Percentiles rank a stretch among this genome's conserved stretches.
phyloP scores from a whole-genome alignment of 2,797 vertebrate genomes.

The Pelochelys cantorii region DNA sequence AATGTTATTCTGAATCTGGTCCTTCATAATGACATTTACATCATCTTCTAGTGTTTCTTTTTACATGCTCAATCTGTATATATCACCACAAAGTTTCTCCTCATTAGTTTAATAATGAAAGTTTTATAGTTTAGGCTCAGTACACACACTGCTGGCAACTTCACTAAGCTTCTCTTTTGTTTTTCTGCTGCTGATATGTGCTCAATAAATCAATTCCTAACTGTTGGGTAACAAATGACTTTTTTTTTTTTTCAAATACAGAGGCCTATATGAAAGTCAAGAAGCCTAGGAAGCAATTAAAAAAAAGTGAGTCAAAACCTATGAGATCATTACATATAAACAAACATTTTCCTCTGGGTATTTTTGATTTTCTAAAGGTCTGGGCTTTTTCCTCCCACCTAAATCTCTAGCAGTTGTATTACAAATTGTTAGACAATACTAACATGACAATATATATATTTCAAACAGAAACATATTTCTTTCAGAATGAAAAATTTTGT shows the following conservation, averaged over 20 bases:
- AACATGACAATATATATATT: background rate
- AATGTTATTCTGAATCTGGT: background rate
- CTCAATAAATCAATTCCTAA: conserved; percentile 33
- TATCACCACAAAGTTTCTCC: background rate
- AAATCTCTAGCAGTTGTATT: background rate
- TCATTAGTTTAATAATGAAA: conserved; percentile 28
- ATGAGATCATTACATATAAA: conserved; percentile 1
- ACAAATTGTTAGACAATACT: background rate
- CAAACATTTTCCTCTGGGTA: background rate
- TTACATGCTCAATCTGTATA: background rate
- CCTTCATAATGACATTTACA: background rate
- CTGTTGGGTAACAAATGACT: background rate
- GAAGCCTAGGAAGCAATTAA: conserved; percentile 13
- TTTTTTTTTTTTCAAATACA: background rate
- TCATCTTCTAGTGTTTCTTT: background rate
- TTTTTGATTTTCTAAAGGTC: conserved; percentile 14
- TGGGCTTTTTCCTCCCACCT: background rate
- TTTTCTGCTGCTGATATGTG: background rate
- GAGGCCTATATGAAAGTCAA: background rate
- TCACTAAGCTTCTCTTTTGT: conserved; percentile 11
- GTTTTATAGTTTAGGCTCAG: conserved; percentile 2
- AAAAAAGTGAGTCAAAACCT: background rate
- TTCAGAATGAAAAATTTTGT: background rate
- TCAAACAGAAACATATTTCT: background rate
- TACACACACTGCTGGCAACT: background rate